Conservation (phyloP, 2,888 invertebrate genomes). For the Mythimna impura region DNA sequence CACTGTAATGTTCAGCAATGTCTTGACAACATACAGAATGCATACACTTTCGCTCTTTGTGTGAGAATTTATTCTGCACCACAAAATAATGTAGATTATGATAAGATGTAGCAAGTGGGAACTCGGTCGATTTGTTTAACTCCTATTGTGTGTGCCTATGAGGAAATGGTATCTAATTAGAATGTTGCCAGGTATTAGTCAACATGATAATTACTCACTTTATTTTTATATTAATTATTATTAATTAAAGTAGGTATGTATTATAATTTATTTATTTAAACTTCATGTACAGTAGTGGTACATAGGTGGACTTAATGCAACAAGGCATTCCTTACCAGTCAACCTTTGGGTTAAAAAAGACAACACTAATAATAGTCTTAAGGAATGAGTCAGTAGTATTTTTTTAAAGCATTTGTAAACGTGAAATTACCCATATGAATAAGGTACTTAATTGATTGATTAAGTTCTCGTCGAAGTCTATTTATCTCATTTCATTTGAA, state of each 20-base stretch:
- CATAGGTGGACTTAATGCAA: too few species aligned
- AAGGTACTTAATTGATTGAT: conserved; percentile 2
- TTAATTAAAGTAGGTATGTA: background rate
- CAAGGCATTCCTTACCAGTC: too few species aligned
- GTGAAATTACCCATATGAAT: conserved; percentile 9
- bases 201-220: conserved; percentile 47
- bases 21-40: conserved; percentile 67
- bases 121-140: conserved; percentile 74
- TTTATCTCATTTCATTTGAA: conserved; percentile 57
- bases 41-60: conserved; percentile 78
- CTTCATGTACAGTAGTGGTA: too few species aligned
- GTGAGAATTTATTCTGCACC: conserved; percentile 66
- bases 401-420: background rate
- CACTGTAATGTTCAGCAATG: conserved; percentile 63
- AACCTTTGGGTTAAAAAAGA: too few species aligned
- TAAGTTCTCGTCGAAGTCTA: conserved; percentile 40
- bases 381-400: background rate
- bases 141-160: conserved; percentile 70
- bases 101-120: conserved; percentile 70
- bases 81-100: conserved; percentile 56
- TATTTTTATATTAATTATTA: conserved; percentile 11
- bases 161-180: conserved; percentile 70
- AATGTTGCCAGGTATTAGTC: conserved; percentile 69
- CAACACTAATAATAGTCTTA: background rate
- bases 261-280: background rate